Evolutionary conservation across 2,888 invertebrate species (phyloP), one percentile per base, ranked within the genome.

Genomic region (Uropetala carovei): DNA sequence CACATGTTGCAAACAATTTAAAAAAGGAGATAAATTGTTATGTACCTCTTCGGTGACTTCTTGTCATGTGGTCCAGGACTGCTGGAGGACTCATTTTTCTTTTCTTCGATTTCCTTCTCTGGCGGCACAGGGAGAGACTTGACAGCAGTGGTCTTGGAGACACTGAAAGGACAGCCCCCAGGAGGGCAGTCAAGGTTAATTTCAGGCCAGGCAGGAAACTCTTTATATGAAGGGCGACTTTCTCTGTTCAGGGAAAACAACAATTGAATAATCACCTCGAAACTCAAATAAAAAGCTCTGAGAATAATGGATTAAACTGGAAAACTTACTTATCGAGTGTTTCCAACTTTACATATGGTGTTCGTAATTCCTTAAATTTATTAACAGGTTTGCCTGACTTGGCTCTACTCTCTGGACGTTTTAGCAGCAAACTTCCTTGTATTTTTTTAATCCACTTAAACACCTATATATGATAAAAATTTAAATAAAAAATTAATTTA

Each of bases 271-370:
- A 91, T n/a, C 8, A 59, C 27, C 43, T 85, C 7, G n/a, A 14
- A 81, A 43, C 58, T 89, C 10, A 27, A 30, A 89, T 60, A 8
- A 27, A 27, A 27, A 64, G 7, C 30, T 30, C 60, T 16, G n/a
- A 43, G 43, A 43, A 43, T 43, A n/a, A 58, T 60, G 27, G 18
- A 27, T 92, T 92, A 93, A 64, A 91, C 30, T 57, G 92, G 85
- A 92, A 92, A 94, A 94, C 95, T 95, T 96, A 97, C 96, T 96
- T 96, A 95, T 96, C 96, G 95, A 96, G 96, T 94, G 96, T 96
- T 94, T 97, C 97, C 95, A 97, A 97, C 96, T 97, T 97, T 94
- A 97, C 96, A 95, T 96, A 97, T 94, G 97, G 96, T 94, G 96
- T 96, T 95, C 96, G 97, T 94, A 97, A 96, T 94, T 95, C 95